These are phyloP conservation scores for Monarcha castaneiventris DNA, from an alignment of 2,113 vertebrate genomes.

Conservation along the genomic window DNA sequence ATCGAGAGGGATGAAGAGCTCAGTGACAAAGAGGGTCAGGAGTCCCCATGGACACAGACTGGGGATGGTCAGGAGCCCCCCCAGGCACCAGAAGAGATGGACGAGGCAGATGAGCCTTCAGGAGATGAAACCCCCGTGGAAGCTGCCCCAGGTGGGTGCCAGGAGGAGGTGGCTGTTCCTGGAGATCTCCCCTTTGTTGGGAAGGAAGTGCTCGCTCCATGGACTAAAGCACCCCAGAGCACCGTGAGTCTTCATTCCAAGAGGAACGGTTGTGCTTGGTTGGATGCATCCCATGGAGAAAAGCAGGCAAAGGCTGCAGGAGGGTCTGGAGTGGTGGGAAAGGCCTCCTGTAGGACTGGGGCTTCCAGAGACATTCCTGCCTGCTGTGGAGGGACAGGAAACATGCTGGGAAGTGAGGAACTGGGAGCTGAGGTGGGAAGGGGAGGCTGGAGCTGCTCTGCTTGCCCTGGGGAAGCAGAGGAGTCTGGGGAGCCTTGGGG, in stretches of 20 bases:
- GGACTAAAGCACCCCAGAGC: not conserved
- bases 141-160: not conserved
- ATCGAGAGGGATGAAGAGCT: slow-evolving; percentile 60
- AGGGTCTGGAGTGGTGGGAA: not conserved
- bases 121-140: not conserved
- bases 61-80: fast-evolving
- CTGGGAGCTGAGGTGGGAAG: not conserved
- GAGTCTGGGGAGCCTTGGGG: not conserved
- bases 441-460: not conserved
- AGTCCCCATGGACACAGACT: fast-evolving
- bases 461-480: not conserved
- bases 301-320: not conserved
- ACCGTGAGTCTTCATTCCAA: not conserved
- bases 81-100: not conserved
- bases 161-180: not conserved
- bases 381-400: not conserved
- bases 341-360: not conserved
- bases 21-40: not conserved
- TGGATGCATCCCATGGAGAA: not conserved
- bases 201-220: not conserved
- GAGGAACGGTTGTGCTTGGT: not conserved
- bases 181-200: not conserved
- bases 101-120: not conserved
- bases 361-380: not conserved
- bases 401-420: not conserved